Evolutionary conservation across 2,797 vertebrate species (phyloP).

Genomic region (Crocodylus rhombifer): DNA sequence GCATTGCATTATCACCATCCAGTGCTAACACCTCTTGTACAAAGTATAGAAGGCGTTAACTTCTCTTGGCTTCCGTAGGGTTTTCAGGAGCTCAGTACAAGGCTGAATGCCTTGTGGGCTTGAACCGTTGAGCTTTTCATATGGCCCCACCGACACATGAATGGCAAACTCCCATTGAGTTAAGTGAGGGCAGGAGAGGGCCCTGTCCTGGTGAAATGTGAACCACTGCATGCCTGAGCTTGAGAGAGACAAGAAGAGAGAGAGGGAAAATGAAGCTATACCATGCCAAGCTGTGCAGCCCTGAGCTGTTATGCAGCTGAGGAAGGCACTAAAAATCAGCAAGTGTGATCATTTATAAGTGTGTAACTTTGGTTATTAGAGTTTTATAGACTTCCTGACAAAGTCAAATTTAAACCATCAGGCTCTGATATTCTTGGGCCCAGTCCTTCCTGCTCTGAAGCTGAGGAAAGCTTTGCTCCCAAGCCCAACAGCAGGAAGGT

Average conservation of each 20-base stretch:
- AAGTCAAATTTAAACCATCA: not conserved
- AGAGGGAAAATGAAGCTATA: not conserved
- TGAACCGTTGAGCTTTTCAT: not conserved
- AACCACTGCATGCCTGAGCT: not conserved
- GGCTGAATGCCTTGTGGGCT: not conserved
- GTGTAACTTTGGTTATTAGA: not conserved
- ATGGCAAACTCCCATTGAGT: not conserved
- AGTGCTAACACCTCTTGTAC: not conserved
- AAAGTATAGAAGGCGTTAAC: not conserved
- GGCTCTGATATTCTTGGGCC: too few relatives aligned
- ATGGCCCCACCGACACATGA: not conserved
- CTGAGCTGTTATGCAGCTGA: not conserved
- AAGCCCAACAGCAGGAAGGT: not conserved
- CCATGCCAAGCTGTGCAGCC: not conserved
- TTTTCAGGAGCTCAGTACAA: not conserved
- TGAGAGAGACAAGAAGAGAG: not conserved
- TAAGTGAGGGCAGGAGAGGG: not conserved
- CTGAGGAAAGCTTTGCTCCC: not conserved
- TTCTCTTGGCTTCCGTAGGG: not conserved
- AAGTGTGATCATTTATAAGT: not conserved
- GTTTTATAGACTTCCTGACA: not conserved
- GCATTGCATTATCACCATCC: not conserved
- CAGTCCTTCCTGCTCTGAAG: not conserved
- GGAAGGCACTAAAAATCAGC: not conserved
- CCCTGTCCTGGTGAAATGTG: not conserved